phyloP scores from a whole-genome alignment of 2,888 invertebrate genomes.

The Polyommatus icarus region DNA sequence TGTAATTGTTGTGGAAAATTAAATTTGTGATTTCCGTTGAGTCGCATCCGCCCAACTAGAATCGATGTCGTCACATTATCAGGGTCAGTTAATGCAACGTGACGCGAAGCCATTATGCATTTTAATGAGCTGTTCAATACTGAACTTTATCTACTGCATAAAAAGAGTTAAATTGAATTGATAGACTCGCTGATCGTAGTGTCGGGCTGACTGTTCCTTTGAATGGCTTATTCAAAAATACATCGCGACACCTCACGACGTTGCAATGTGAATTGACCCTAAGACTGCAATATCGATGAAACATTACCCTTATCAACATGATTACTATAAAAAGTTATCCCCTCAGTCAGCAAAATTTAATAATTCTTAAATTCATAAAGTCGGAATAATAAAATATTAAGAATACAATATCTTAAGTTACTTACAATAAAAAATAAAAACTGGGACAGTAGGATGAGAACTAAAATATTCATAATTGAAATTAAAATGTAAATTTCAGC shows the following conservation, averaged over 20 bases:
- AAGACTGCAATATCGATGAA: background rate
- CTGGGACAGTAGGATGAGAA: constrained; percentile 26
- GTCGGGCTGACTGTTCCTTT: too few species aligned
- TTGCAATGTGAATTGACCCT: background rate
- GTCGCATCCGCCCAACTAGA: constrained; percentile 2
- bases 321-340: background rate
- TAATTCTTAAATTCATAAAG: background rate
- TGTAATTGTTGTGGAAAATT: constrained; percentile 21
- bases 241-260: background rate
- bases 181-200: background rate
- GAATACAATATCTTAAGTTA: background rate
- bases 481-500: background rate
- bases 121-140: background rate
- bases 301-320: too few species aligned
- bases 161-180: background rate
- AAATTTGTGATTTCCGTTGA: constrained; percentile 8
- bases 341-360: too few species aligned
- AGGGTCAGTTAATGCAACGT: background rate
- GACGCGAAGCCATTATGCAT: background rate
- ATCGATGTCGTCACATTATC: background rate
- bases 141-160: background rate
- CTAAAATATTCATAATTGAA: background rate
- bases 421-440: constrained; percentile 3
- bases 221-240: too few species aligned
- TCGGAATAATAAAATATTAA: background rate